Conservation (phyloP, 2,888 invertebrate species). For the Tetragnatha montana region DNA sequence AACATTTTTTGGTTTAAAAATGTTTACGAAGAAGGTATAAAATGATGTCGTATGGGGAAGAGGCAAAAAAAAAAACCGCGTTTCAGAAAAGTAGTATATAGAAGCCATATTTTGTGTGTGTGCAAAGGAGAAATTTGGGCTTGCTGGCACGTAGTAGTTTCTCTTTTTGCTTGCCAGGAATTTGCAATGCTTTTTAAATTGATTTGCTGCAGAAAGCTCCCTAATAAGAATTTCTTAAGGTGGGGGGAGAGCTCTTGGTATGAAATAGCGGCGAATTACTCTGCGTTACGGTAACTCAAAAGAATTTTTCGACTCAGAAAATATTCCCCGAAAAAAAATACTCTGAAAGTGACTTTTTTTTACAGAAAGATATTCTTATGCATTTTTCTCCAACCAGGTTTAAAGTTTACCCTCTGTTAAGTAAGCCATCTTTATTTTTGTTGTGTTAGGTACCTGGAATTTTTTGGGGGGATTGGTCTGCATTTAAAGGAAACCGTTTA, state of each 20-base stretch:
- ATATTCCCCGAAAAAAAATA: conserved; percentile 26
- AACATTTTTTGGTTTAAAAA: conserved; percentile 30
- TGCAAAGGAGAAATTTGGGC: conserved; percentile 30
- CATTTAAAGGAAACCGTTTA: too few species aligned
- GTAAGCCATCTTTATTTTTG: conserved; percentile 26
- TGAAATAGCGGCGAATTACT: conserved; percentile 47
- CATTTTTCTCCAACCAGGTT: conserved; percentile 2
- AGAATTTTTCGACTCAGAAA: conserved; percentile 29
- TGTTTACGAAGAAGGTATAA: conserved; percentile 40
- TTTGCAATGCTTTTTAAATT: conserved; percentile 55
- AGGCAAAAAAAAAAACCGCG: conserved; percentile 5
- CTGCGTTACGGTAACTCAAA: conserved; percentile 14
- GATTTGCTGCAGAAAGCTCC: conserved; percentile 45
- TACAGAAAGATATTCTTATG: background rate
- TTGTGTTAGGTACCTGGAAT: too few species aligned
- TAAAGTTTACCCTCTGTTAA: conserved; percentile 47
- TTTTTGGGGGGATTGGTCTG: too few species aligned
- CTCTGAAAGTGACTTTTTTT: conserved; percentile 27
- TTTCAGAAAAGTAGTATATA: conserved; percentile 41
- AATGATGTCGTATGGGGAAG: conserved; percentile 29
- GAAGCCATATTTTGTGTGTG: conserved; percentile 20
- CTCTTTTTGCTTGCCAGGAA: conserved; percentile 46
- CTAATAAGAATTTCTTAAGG: conserved; percentile 49
- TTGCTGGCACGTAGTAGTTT: conserved; percentile 24
- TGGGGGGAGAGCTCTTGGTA: background rate